Conservation (phyloP, 2,797 vertebrate species). For the Rachycentron canadum region DNA sequence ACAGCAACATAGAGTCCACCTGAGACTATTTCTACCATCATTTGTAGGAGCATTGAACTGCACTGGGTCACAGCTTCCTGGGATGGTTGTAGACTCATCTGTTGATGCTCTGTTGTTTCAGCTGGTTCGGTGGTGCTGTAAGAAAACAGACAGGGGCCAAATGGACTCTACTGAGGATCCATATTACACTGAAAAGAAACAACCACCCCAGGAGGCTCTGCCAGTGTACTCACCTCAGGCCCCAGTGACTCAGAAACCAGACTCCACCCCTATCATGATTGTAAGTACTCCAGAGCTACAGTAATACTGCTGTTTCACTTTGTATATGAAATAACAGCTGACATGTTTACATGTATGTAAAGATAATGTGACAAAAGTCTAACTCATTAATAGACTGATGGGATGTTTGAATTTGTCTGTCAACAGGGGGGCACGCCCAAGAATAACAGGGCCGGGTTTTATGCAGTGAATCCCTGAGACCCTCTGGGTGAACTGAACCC, state of each 20-base stretch:
- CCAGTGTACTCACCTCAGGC: slow-evolving; percentile 33
- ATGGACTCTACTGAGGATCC: slow-evolving; percentile 16
- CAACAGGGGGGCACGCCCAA: slow-evolving; percentile 46
- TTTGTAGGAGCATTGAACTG: neutral
- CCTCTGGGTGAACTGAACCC: neutral
- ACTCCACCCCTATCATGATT: slow-evolving; percentile 13
- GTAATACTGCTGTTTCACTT: neutral
- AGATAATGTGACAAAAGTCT: neutral
- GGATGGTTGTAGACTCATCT: neutral
- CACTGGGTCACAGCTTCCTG: neutral
- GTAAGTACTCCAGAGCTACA: slow-evolving; percentile 47
- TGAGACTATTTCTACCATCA: too few relatives aligned
- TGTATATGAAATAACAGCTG: neutral
- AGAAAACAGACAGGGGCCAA: slow-evolving; percentile 6
- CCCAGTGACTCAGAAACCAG: slow-evolving; percentile 21
- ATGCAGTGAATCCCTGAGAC: slow-evolving; percentile 65
- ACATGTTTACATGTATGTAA: neutral
- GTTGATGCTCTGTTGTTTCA: slow-evolving; percentile 35
- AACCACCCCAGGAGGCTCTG: slow-evolving; percentile 6
- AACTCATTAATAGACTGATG: neutral
- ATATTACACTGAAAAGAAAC: slow-evolving; percentile 21
- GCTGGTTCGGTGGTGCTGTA: slow-evolving; percentile 66
- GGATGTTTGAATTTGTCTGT: slow-evolving; percentile 9
- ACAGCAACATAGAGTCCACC: too few relatives aligned
- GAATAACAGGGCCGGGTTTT: slow-evolving; percentile 57